A percentile compares a stretch with the other conserved stretches of the same genome.
Conservation (phyloP, 1,140 invertebrate species). For the Conopomorpha cramerella region DNA sequence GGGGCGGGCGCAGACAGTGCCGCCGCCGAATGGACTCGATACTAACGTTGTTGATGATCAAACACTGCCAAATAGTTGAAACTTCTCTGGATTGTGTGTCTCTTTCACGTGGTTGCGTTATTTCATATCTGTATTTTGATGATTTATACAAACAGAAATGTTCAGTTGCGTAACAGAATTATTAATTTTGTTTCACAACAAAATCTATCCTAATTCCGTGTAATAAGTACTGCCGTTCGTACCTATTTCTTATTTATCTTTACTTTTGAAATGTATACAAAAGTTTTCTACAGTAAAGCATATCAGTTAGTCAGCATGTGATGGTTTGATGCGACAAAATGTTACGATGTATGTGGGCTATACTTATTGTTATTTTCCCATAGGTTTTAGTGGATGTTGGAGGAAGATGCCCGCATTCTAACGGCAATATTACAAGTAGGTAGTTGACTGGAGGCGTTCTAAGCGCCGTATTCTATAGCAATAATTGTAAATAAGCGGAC, state of each 20-base stretch:
- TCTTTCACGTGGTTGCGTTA: constrained; percentile 10
- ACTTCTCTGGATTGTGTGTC: constrained; percentile 2
- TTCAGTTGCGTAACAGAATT: no score
- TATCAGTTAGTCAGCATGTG: constrained; percentile 30
- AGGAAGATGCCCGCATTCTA: constrained; percentile 19
- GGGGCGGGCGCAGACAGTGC: constrained; percentile 30
- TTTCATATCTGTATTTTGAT: constrained; percentile 30
- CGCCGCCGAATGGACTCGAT: constrained; percentile 21
- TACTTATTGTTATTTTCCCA: not conserved
- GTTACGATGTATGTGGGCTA: not conserved
- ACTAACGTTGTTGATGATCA: no score
- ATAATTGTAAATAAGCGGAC: constrained; percentile 54
- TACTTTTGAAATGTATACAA: no score
- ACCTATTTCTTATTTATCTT: no score
- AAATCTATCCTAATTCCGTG: no score
- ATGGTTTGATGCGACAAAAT: not conserved
- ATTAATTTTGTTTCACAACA: no score
- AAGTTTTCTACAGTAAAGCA: no score
- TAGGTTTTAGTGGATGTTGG: not conserved
- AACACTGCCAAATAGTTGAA: constrained; percentile 8
- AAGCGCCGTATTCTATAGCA: constrained; percentile 52
- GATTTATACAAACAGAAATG: no score
- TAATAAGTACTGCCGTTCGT: no score
- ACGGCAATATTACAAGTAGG: no score
- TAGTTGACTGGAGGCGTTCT: constrained; percentile 35